These are phyloP conservation scores for Enhydra lutris DNA, from an alignment of 2,113 vertebrate genomes.

Conservation along the genomic window DNA sequence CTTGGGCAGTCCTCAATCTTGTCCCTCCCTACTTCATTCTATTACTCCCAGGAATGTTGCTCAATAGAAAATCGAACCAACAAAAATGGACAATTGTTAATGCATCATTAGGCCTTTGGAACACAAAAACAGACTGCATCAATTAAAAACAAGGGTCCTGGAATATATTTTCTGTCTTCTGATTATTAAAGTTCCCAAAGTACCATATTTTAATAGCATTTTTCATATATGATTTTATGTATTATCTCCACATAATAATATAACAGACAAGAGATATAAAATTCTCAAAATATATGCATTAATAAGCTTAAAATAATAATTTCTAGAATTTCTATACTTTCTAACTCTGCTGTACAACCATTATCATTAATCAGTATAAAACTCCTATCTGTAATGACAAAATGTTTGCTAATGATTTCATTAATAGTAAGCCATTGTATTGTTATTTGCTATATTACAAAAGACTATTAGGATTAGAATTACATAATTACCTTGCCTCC, in stretches of 20 bases:
- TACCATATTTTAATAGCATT: not conserved
- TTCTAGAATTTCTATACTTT: not conserved
- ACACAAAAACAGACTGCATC: not conserved
- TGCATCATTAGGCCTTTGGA: constrained; percentile 44
- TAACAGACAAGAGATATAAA: not conserved
- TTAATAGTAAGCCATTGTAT: not conserved
- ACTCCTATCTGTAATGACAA: not conserved
- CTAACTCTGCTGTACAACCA: not conserved
- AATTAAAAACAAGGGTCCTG: constrained; percentile 17
- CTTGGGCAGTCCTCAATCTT: constrained; percentile 38
- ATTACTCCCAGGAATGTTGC: constrained; percentile 41
- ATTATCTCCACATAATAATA: not conserved
- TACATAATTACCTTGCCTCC: not conserved
- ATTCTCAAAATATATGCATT: not conserved
- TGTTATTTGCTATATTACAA: not conserved
- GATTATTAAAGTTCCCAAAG: constrained; percentile 29
- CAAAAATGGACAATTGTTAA: constrained; percentile 56
- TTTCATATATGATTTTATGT: not conserved
- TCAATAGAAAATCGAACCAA: constrained; percentile 61
- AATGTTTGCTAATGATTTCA: not conserved
- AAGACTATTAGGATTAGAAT: not conserved
- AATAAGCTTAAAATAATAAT: not conserved
- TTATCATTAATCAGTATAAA: not conserved
- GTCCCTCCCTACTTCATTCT: not conserved
- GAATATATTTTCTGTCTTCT: constrained; percentile 26